Evolutionary conservation across 2,113 vertebrate genomes (phyloP).

Genomic region (Sylvia atricapilla): DNA sequence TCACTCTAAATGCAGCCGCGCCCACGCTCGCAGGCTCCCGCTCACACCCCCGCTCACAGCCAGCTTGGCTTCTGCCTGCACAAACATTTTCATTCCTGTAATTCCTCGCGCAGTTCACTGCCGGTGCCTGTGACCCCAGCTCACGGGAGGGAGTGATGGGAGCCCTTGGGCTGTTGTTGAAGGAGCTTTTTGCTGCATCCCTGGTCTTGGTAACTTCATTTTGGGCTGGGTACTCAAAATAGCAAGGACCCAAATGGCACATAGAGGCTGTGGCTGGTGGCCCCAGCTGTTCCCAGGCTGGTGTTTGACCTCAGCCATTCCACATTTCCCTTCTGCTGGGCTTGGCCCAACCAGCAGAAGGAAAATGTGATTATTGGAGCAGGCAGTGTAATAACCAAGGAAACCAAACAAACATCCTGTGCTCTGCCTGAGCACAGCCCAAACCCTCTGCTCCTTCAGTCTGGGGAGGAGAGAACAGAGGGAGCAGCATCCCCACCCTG

Average conservation of each 20-base stretch:
- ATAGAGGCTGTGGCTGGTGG: background rate
- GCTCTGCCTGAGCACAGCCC: background rate
- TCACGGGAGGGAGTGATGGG: background rate
- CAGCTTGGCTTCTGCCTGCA: slow-evolving; percentile 50
- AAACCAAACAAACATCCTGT: slow-evolving; percentile 69
- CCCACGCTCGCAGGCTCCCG: background rate
- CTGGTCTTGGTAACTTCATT: background rate
- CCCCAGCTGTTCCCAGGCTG: background rate
- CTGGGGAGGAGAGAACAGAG: background rate
- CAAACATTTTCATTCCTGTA: slow-evolving; percentile 53
- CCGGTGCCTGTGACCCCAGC: background rate
- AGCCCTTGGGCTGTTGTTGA: background rate
- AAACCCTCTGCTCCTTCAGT: background rate
- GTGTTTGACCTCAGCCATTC: slow-evolving; percentile 39
- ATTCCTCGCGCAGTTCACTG: background rate
- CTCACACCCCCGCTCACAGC: background rate
- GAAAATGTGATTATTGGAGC: slow-evolving; percentile 60
- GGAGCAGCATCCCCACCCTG: slow-evolving; percentile 23
- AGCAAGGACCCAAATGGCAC: background rate
- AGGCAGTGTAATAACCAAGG: slow-evolving; percentile 60
- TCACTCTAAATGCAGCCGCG: background rate
- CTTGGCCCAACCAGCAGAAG: background rate
- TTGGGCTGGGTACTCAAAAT: background rate
- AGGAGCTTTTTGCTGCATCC: background rate
- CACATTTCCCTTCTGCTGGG: background rate